Evolutionary conservation across 2,797 vertebrate genomes (phyloP).

Genomic region (Mergus octosetaceus): DNA sequence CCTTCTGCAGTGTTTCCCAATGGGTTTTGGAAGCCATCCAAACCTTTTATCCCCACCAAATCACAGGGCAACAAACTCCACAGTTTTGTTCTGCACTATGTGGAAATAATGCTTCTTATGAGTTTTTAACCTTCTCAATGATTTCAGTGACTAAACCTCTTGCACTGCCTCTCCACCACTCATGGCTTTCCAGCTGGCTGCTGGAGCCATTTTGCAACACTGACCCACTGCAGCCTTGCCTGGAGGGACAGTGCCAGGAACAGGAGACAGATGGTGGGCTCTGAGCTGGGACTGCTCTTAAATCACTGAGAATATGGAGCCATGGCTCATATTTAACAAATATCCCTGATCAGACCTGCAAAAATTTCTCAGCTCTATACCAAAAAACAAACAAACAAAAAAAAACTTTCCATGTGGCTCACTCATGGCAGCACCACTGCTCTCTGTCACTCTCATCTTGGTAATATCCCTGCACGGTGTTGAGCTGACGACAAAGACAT

Average conservation of each 20-base stretch:
- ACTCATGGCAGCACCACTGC: not conserved
- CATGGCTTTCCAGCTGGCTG: not conserved
- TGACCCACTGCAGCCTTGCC: not conserved
- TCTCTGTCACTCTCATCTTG: rapidly evolving
- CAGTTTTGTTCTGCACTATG: not conserved
- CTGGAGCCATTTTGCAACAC: not conserved
- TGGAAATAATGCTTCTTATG: not conserved
- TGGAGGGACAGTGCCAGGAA: not conserved
- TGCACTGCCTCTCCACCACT: not conserved
- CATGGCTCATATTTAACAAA: not conserved
- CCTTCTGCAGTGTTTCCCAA: not conserved
- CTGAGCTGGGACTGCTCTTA: not conserved
- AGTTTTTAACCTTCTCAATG: not conserved
- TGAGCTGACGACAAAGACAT: not conserved
- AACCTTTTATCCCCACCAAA: not conserved
- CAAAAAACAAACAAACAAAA: rapidly evolving
- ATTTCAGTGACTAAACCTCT: not conserved
- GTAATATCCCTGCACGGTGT: not conserved
- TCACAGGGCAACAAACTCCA: not conserved
- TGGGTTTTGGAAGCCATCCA: not conserved
- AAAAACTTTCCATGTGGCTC: not conserved
- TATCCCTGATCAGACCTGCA: not conserved
- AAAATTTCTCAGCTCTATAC: not conserved
- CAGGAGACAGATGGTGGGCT: constrained; percentile 10
- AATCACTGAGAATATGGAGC: not conserved